These are phyloP conservation scores for Solenopsis fugax DNA, from an alignment of 1,140 invertebrate genomes.

Conservation along the genomic window DNA sequence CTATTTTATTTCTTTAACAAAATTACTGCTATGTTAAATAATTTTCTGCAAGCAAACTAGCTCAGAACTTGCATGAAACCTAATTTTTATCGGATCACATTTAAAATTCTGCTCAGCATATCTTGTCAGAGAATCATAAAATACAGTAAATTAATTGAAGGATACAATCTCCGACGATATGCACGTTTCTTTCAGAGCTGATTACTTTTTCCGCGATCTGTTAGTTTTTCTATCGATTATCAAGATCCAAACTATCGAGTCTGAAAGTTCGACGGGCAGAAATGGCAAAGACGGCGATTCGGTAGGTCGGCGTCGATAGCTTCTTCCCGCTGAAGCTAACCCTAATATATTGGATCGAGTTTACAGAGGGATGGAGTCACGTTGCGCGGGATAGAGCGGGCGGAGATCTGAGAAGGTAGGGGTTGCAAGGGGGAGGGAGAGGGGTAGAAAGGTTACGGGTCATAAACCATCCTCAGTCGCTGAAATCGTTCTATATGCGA, in stretches of 20 bases:
- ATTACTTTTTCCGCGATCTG: background rate
- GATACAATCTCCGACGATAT: background rate
- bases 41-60: background rate
- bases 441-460: constrained; percentile 79
- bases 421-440: constrained; percentile 19
- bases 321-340: constrained; percentile 73
- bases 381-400: constrained; percentile 64
- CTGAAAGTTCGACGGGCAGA: constrained; percentile 28
- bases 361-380: constrained; percentile 68
- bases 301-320: constrained; percentile 66
- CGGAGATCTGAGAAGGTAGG: constrained; percentile 62
- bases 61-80: background rate
- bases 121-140: background rate
- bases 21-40: background rate
- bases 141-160: background rate
- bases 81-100: background rate
- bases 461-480: constrained; percentile 82
- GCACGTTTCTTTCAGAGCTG: background rate
- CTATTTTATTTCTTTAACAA: background rate
- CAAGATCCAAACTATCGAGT: constrained; percentile 14
- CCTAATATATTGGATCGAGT: constrained; percentile 83
- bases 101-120: too few species aligned
- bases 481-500: constrained; percentile 67
- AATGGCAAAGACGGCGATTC: constrained; percentile 29
- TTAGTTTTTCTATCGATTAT: constrained; percentile 42